Evolutionary conservation across 2,797 vertebrate genomes (phyloP).

Genomic region (Ispidina picta): DNA sequence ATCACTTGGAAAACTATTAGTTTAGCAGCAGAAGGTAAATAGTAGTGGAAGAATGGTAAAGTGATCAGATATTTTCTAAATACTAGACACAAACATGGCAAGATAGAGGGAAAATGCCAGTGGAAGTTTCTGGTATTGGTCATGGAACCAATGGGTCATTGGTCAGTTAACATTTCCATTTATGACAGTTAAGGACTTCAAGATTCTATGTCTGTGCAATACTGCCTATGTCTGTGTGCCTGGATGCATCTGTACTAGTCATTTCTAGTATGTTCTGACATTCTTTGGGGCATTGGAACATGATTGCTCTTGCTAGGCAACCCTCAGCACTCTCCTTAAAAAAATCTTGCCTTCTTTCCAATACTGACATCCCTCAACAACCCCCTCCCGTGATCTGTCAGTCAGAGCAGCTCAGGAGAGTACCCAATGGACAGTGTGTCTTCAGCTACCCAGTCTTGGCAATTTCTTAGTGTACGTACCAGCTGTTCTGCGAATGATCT

Average conservation of each 20-base stretch:
- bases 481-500: background rate
- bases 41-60: background rate
- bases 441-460: background rate
- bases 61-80: background rate
- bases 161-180: background rate
- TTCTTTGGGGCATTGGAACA: background rate
- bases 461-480: background rate
- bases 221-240: background rate
- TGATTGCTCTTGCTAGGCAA: background rate
- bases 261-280: background rate
- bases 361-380: background rate
- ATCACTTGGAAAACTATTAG: background rate
- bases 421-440: background rate
- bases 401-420: background rate
- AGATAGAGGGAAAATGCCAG: background rate
- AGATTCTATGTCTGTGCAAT: background rate
- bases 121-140: background rate
- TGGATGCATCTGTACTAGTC: background rate
- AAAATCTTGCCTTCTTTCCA: background rate
- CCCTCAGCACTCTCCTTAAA: background rate
- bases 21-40: background rate
- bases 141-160: background rate
- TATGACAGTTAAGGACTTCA: background rate
- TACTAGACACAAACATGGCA: background rate
- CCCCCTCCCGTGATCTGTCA: background rate